Base-by-base conservation (phyloP, 2,113 vertebrate genomes). In the Ascaphus truei region DNA sequence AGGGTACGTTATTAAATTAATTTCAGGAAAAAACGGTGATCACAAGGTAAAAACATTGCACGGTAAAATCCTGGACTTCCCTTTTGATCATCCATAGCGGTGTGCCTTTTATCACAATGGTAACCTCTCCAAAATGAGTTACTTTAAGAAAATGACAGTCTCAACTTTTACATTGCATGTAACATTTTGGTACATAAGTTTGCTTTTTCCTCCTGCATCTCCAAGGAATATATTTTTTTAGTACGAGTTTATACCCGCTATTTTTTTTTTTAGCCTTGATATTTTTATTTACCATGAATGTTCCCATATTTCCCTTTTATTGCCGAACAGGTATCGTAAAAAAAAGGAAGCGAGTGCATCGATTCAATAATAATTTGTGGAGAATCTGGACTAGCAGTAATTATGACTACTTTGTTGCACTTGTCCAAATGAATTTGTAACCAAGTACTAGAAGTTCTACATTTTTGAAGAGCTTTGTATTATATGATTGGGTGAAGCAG, bases 1-100 rank as follows among this genome's bases (percentile, higher is more conserved):
- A 98, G 74, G 97, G 97, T 98, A 75, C 2, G 62, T 37, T 30
- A n/a, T n/a, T n/a, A n/a, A n/a, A n/a, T n/a, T n/a, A n/a, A n/a
- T 51, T 25, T 51, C 10, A 51, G 27, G 22, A 16, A 51, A n/a
- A n/a, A n/a, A n/a, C n/a, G n/a, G n/a, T n/a, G n/a, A n/a, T n/a
- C n/a, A n/a, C n/a, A n/a, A n/a, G n/a, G n/a, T n/a, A n/a, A n/a
- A n/a, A n/a, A n/a, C n/a, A n/a, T n/a, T n/a, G n/a, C n/a, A n/a
- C n/a, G n/a, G n/a, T n/a, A n/a, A n/a, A n/a, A n/a, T n/a, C n/a
- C n/a, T n/a, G n/a, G n/a, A n/a, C n/a, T n/a, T n/a, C n/a, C n/a
- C n/a, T n/a, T n/a, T n/a, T n/a, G n/a, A n/a, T n/a, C n/a, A n/a
- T n/a, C n/a, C n/a, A n/a, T n/a, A n/a, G n/a, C n/a, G n/a, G n/a